Percentiles rank a stretch among this genome's conserved stretches.
phyloP scores from a whole-genome alignment of 2,888 invertebrate genomes.

The Rhagonycha lutea region DNA sequence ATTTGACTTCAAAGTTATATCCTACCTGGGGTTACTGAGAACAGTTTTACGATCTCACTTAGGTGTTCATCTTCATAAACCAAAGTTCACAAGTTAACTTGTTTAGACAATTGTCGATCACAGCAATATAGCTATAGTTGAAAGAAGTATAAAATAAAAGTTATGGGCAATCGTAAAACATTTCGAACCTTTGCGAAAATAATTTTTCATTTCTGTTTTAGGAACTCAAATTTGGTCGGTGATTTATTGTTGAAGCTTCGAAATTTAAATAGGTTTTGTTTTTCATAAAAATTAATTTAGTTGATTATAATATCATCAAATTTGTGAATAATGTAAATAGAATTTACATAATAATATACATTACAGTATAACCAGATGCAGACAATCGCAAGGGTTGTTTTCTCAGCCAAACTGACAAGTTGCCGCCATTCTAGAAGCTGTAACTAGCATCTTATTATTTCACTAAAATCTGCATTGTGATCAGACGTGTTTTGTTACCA shows the following conservation, averaged over 20 bases:
- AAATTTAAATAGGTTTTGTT: not conserved
- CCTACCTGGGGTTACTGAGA: conserved; percentile 26
- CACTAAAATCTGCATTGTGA: conserved; percentile 45
- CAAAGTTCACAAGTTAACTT: conserved; percentile 10
- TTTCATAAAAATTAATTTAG: not conserved
- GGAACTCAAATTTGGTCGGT: not conserved
- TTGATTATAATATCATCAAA: conserved; percentile 6
- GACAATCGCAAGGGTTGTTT: conserved; percentile 46
- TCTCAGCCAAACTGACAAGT: conserved; percentile 50
- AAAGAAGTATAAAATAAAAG: conserved; percentile 29
- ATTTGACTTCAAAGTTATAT: conserved; percentile 27
- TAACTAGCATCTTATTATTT: conserved; percentile 42
- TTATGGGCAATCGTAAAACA: conserved; percentile 27
- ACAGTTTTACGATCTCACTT: conserved; percentile 28
- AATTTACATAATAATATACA: conserved; percentile 38
- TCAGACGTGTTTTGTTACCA: conserved; percentile 48
- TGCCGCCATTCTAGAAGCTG: conserved; percentile 43
- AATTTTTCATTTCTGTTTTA: not conserved
- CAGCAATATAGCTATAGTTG: conserved; percentile 29
- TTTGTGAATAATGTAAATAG: conserved; percentile 28
- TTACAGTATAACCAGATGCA: conserved; percentile 35
- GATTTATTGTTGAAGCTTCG: not conserved
- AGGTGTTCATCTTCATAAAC: conserved; percentile 24
- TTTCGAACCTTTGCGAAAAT: not conserved
- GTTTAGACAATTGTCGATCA: conserved; percentile 34